phyloP scores from a whole-genome alignment of 2,113 vertebrate genomes.

The Percopsis transmontana region DNA sequence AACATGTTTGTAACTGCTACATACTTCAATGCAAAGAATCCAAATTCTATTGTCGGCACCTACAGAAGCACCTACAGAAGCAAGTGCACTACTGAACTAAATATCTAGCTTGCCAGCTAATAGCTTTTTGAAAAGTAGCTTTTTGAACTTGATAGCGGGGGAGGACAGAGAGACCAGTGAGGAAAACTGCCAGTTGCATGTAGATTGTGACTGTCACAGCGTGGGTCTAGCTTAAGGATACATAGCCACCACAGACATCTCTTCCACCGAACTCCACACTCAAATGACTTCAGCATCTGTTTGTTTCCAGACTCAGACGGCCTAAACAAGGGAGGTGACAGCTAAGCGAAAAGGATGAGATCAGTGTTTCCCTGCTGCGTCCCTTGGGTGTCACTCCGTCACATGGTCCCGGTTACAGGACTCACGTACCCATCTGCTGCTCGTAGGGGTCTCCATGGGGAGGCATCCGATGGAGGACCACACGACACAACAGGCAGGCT shows the following conservation, averaged over 20 bases:
- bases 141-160: not conserved
- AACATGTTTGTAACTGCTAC: too few relatives aligned
- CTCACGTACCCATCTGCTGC: conserved; percentile 53
- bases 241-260: conserved; percentile 56
- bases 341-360: conserved; percentile 58
- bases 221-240: conserved; percentile 54
- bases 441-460: conserved; percentile 30
- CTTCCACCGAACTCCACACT: conserved; percentile 51
- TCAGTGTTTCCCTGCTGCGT: conserved; percentile 62
- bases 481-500: conserved; percentile 51
- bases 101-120: not conserved
- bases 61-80: too few relatives aligned
- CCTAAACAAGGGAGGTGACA: conserved; percentile 63
- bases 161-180: not conserved
- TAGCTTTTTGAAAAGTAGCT: not conserved
- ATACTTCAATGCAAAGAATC: not conserved
- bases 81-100: not conserved
- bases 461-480: conserved; percentile 46
- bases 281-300: conserved; percentile 63
- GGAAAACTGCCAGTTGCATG: conserved; percentile 7
- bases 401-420: conserved; percentile 51
- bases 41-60: not conserved
- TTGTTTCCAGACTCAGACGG: conserved; percentile 44
- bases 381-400: conserved; percentile 66
- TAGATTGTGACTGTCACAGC: conserved; percentile 7